Evolutionary conservation across 2,797 vertebrate genomes (phyloP), one percentile per base, ranked within the genome.

Genomic region (Molossus alvarezi): DNA sequence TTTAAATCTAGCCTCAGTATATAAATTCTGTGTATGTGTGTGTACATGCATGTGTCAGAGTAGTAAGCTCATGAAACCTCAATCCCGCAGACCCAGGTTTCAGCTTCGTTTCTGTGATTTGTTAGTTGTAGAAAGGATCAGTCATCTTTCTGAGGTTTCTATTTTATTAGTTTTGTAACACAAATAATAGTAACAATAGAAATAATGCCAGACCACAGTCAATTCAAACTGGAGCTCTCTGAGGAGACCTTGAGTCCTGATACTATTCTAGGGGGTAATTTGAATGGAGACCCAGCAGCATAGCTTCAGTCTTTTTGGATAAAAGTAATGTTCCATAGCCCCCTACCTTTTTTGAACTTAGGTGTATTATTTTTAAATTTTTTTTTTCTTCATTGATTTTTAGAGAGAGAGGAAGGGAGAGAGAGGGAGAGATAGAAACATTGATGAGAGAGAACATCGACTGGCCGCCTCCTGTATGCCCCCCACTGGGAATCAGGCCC

Each of bases 261-360:
- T 12, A 62, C 37, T 29, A 33, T 6, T 76, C 15, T 41, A 0
- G 25, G 29, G 17, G 18, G 23, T 58, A 57, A 65, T 69, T 57
- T 15, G 6, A 64, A 51, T 51, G 55, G 17, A 65, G 10, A 69
- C 9, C 3, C 13, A 55, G 51, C 48, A 33, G 3, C 7, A 7
- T 17, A 64, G 10, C 11, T 73, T 25, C 21, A 1, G 1, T n/a
- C 53, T 9, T 17, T 62, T 51, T 1, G 7, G 3, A 0, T 25
- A 48, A 53, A 17, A 67, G 5, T 21, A 12, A 48, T 4, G 0
- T 17, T 67, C 17, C 25, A 7, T n/a, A 51, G 18, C 1, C 25
- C 4, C 20, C 23, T 64, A 13, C 17, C 12, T 6, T 60, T 45
- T 71, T 13, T 18, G 29, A 18, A 51, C 18, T 9, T 65, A 2